These are phyloP conservation scores for Cybosia mesomella DNA, from an alignment of 2,888 invertebrate species.

Conservation along the genomic window DNA sequence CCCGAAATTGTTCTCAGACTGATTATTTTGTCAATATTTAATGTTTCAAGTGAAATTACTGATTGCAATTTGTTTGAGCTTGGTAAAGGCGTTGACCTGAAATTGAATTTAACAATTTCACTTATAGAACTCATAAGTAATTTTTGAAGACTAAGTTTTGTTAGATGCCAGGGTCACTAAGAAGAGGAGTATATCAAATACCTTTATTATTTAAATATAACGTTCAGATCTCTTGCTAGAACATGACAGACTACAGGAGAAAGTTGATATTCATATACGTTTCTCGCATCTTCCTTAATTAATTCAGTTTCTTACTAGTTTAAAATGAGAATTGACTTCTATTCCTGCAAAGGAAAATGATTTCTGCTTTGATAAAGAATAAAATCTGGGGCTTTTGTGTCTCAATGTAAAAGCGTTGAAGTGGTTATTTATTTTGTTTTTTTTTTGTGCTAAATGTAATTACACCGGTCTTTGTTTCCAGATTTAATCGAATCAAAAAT, in stretches of 20 bases:
- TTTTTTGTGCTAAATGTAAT: slow-evolving; percentile 53
- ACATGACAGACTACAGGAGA: background rate
- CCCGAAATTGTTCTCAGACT: slow-evolving; percentile 36
- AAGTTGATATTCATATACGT: background rate
- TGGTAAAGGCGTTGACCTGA: slow-evolving; percentile 2
- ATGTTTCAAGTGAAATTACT: slow-evolving; percentile 21
- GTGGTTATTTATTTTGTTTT: slow-evolving; percentile 60
- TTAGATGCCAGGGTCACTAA: background rate
- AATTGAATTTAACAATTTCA: background rate
- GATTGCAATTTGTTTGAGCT: slow-evolving; percentile 18
- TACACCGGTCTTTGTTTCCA: slow-evolving; percentile 45
- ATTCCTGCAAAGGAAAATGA: slow-evolving; percentile 60
- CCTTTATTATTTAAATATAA: background rate
- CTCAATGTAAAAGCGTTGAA: slow-evolving; percentile 64
- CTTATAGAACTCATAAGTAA: background rate
- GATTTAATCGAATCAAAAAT: slow-evolving; percentile 46
- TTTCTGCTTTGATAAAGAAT: slow-evolving; percentile 65
- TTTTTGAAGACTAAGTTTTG: background rate
- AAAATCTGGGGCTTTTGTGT: slow-evolving; percentile 40
- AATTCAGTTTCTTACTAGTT: slow-evolving; percentile 16
- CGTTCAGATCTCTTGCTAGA: background rate
- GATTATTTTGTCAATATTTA: slow-evolving; percentile 38
- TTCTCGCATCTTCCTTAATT: slow-evolving; percentile 8
- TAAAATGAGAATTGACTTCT: slow-evolving; percentile 43
- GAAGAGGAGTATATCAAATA: background rate